Evolutionary conservation across 2,888 invertebrate species (phyloP).

Genomic region (Parasteatoda lunata): DNA sequence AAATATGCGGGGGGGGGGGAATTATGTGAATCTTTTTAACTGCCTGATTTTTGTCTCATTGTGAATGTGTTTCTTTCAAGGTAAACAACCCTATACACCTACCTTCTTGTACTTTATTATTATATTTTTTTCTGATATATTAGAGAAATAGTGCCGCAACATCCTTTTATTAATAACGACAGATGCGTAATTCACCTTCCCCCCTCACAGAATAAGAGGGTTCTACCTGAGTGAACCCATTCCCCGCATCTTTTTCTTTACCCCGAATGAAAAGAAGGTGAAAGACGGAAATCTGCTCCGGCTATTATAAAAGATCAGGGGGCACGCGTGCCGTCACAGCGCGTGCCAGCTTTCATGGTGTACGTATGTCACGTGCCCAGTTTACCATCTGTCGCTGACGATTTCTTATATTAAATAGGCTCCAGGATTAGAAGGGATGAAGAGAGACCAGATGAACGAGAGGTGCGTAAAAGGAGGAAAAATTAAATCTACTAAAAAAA

Average conservation of each 20-base stretch:
- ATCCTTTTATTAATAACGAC: neutral
- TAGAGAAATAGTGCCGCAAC: too few relatives aligned
- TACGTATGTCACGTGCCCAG: constrained; percentile 19
- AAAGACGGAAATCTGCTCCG: neutral
- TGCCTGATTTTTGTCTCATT: too few relatives aligned
- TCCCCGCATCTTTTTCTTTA: constrained; percentile 2
- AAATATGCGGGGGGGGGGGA: too few relatives aligned
- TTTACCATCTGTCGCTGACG: constrained; percentile 39
- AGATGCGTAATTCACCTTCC: neutral
- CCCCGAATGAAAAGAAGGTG: neutral
- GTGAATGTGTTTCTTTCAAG: too few relatives aligned
- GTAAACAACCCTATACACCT: too few relatives aligned
- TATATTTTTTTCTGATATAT: too few relatives aligned
- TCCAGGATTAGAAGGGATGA: too few relatives aligned
- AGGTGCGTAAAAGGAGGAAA: too few relatives aligned
- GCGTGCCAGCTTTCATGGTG: neutral
- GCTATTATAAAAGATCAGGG: neutral
- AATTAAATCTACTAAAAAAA: too few relatives aligned
- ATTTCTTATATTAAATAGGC: neutral
- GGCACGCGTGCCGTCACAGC: constrained; percentile 26
- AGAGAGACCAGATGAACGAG: too few relatives aligned
- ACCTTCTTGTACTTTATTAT: too few relatives aligned
- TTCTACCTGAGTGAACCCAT: neutral
- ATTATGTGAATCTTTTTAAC: too few relatives aligned
- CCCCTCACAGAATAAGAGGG: neutral